These are phyloP conservation scores for Solen grandis DNA, from an alignment of 1,140 invertebrate species.

Conservation along the genomic window DNA sequence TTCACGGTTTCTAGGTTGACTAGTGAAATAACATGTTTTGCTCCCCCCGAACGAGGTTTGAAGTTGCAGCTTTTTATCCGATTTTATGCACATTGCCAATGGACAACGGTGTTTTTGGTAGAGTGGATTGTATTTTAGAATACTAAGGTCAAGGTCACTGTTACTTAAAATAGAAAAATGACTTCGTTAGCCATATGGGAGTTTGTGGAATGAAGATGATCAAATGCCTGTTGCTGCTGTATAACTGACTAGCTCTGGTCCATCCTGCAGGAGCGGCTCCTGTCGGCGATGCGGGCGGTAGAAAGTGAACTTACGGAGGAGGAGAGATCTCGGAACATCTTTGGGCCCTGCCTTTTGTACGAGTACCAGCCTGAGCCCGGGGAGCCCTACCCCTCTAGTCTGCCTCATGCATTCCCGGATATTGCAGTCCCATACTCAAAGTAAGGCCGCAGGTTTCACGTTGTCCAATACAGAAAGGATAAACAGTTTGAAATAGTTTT, in stretches of 20 bases:
- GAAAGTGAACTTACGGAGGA: constrained; percentile 86
- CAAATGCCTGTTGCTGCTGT: too few species aligned
- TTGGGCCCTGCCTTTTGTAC: constrained; percentile 93
- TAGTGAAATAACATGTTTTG: too few species aligned
- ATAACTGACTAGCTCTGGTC: too few species aligned
- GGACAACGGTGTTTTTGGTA: not conserved
- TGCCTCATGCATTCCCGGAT: constrained; percentile 86
- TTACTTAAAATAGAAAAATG: too few species aligned
- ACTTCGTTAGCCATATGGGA: not conserved
- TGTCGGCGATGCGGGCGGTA: constrained; percentile 89
- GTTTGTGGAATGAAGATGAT: too few species aligned
- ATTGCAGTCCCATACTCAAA: constrained; percentile 84
- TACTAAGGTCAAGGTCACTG: too few species aligned
- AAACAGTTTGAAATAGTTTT: too few species aligned
- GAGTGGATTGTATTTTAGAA: too few species aligned
- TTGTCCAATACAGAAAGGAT: too few species aligned
- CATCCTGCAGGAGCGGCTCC: constrained; percentile 84
- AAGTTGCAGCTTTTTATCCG: not conserved
- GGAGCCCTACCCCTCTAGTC: constrained; percentile 81
- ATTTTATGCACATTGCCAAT: not conserved
- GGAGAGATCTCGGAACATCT: constrained; percentile 89
- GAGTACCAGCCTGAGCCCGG: constrained; percentile 84
- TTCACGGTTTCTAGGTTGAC: too few species aligned
- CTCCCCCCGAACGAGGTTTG: not conserved
- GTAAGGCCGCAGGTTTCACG: constrained; percentile 47